Evolutionary conservation across 1,140 invertebrate genomes (phyloP), one percentile per base, ranked within the genome.

Genomic region (Semibalanus balanoides): DNA sequence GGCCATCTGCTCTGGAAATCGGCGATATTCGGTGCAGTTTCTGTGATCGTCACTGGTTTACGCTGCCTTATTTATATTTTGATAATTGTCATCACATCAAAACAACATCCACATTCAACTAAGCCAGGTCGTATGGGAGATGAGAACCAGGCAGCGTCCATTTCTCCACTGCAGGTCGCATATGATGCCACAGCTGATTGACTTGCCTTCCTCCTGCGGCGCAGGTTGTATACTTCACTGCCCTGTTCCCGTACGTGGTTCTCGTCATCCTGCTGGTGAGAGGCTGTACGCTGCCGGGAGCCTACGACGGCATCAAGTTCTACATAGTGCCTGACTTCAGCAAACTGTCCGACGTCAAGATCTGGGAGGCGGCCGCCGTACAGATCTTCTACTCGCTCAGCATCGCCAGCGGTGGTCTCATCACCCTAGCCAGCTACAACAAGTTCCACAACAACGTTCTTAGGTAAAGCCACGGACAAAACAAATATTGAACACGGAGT

Each of bases 241-340:
- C 93, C 0, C 82, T 93, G 0, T 95, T 95, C 81, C 93, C 93
- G 0, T 95, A 95, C 81, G 85, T 94, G 0, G 88, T 95, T 25
- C 88, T 96, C 80, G 84, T 92, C 3, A 88, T 89, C 0, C 81
- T 95, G 0, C 84, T 95, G 0, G 86, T 92, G 25, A 87, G 89
- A 78, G 91, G 90, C 0, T 84, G 89, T 0, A 93, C 92, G 3
- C 82, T 95, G 75, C 87, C 90, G 17, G 93, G 93, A 1, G 90
- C 93, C 0, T 83, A 81, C 0, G 84, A 90, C 73, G 93, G 93
- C 19, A 92, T 95, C 43, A 79, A 89, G 0, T 93, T 89, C 81
- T 92, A 93, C 80, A 82, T 93, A 5, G 31, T 78, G 31, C 31
- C 43, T 5, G 78, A 75, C 69, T 72, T 3, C 3, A 29, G n/a